phyloP scores from a whole-genome alignment of 2,113 vertebrate genomes.

The Apistogramma diplotaenia region DNA sequence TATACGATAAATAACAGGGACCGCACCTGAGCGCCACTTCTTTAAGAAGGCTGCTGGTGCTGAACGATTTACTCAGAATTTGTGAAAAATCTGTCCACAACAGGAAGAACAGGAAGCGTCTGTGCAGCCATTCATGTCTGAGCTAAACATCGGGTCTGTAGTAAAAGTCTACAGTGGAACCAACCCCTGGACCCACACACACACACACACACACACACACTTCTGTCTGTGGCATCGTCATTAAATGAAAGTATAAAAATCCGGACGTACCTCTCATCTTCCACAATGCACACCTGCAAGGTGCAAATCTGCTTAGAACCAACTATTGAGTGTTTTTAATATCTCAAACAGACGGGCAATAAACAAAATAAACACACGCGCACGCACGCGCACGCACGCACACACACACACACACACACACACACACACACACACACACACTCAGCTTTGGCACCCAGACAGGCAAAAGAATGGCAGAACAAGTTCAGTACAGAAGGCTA shows the following conservation, averaged over 20 bases:
- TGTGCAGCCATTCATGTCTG: too few species aligned
- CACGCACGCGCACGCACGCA: neutral
- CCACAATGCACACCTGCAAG: neutral
- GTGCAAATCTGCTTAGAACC: constrained; percentile 29
- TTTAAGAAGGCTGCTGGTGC: neutral
- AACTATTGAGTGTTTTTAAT: neutral
- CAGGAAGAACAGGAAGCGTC: neutral
- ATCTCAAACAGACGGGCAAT: constrained; percentile 22
- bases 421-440: neutral
- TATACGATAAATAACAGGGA: neutral
- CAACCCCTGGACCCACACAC: neutral
- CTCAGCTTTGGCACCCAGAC: constrained; percentile 55
- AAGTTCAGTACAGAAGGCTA: constrained; percentile 13
- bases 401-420: neutral
- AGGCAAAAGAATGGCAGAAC: constrained; percentile 17
- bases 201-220: neutral
- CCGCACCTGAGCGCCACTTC: neutral
- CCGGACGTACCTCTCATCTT: constrained; percentile 14
- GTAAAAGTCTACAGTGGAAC: neutral
- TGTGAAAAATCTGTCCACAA: neutral
- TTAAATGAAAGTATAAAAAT: neutral
- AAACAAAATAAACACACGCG: neutral
- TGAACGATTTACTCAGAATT: neutral
- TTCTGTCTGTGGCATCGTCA: neutral
- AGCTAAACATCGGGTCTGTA: too few species aligned